Evolutionary conservation across 2,797 vertebrate species (phyloP), one percentile per base, ranked within the genome.

Genomic region (Sorex maritimensis): DNA sequence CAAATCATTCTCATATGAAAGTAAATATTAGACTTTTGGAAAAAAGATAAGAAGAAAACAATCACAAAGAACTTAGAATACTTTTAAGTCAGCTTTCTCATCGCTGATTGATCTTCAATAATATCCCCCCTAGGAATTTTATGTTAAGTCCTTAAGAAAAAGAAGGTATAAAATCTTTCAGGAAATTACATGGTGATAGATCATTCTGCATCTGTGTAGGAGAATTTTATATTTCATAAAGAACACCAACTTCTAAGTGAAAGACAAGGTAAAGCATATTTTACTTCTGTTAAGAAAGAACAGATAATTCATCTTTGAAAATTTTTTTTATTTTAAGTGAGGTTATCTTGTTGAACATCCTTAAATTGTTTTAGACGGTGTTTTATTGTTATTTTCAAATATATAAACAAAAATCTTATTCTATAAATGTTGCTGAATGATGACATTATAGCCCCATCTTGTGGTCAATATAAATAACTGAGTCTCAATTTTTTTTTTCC

Each of bases 381-480:
- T 81, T 74, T 86, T 61, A 61, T 23, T 52, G 46, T 24, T 67
- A 67, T 28, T 67, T 67, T 67, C 12, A 67, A 28, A 26, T 67
- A 12, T 11, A 26, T 67, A 67, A 67, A 26, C 5, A 26, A 69
- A 63, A 23, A 68, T 5, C 81, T 71, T 10, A 46, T 34, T 69
- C 61, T 85, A 30, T 44, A 67, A 85, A n/a, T 95, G 77, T 82
- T 91, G 55, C 75, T 68, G 90, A 84, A 96, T 52, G 88, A 3
- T 93, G 81, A 92, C 71, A 88, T 94, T 73, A 93, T 6, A 91
- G 92, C 89, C 46, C 96, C 92, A 95, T 58, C 93, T 94, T 96
- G 95, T 95, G 93, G 93, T 69, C 78, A 93, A n/a, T 81, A 30
- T n/a, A 44, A 73, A 79, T 82, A 73, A 30, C 14, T 44, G 41